Evolutionary conservation across 2,113 vertebrate genomes (phyloP), one percentile per base, ranked within the genome.

Genomic region (Cromileptes altivelis): DNA sequence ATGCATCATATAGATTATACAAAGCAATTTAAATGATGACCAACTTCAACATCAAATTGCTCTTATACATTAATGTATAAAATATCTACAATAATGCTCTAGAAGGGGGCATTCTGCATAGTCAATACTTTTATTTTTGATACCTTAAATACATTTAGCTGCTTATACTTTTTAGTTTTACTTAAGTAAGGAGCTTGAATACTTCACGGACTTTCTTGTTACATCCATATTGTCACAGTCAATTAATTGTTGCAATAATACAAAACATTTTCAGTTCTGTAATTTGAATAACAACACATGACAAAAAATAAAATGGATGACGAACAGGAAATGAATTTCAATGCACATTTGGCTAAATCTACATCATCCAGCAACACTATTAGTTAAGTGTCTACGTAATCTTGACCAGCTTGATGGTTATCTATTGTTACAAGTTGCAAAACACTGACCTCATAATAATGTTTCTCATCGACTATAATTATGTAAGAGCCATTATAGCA

Each of bases 281-380:
- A 47, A 37, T 19, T 56, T 73, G 19, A 76, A 18, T 23, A 45
- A 57, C 15, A 81, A 75, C 17, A 73, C 33, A 56, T 50, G 10
- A 70, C 45, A 86, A 17, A 65, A 62, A 37, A 82, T 53, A 62
- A 58, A 74, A 84, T 69, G 30, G 33, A 79, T 42, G 62, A 81
- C 70, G 75, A 81, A 3, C 7, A 17, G 57, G 60, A 71, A 49
- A 81, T 52, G 4, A 74, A 45, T 72, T 74, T 37, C 25, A 77
- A 18, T 49, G 47, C 33, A 71, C 55, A 73, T 55, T 27, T 47
- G 25, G 15, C 17, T 27, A 62, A 61, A 56, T 65, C n/a, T 14
- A 19, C 11, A 80, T 53, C 45, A 53, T 72, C n/a, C n/a, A 78
- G 15, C 63, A 72, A 30, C 27, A 42, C 40, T 18, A 50, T 73